Evolutionary conservation across 2,113 vertebrate genomes (phyloP), one percentile per base, ranked within the genome.

Genomic region (mouse (Mus musculus)): DNA sequence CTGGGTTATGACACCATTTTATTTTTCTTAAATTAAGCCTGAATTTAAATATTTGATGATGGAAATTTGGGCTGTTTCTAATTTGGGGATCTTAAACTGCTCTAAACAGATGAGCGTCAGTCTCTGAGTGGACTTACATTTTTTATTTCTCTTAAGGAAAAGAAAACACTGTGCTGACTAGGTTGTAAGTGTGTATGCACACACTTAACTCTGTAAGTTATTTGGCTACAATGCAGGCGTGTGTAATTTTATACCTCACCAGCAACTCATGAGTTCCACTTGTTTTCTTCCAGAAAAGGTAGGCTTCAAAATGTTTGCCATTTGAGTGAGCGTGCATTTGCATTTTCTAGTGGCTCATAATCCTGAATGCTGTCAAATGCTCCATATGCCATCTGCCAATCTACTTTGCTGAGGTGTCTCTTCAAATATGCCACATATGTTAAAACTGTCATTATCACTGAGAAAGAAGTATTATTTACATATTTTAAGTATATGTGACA

Each of bases 41-140:
- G 84, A 97, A 94, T 97, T 91, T 90, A 95, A 97, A 90, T 93
- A 93, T 77, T 77, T 80, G 84, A 84, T 90, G 69, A 89, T 97
- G 16, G 92, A 95, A 95, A 95, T 90, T 88, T 88, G 88, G 52
- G n/a, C 93, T 89, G 75, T 93, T 97, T 92, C 94, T 90, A 96
- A 11, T 75, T 91, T 95, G 30, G 20, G 46, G 26, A 24, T 84
- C 84, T 90, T 94, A 94, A 95, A 94, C 67, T 82, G 22, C 77
- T 86, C 10, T 95, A 93, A 95, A 94, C 89, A 89, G 33, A 78
- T 89, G 87, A 91, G 39, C 82, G 71, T 16, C 67, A 67, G 73
- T 82, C 84, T 97, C 95, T 54, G 61, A 42, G n/a, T 75, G 49
- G 61, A 59, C 59, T 91, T 95, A 16, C 56, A 54, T n/a, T 14